phyloP scores from a whole-genome alignment of 1,140 invertebrate genomes.

The Globodera ellingtonae region DNA sequence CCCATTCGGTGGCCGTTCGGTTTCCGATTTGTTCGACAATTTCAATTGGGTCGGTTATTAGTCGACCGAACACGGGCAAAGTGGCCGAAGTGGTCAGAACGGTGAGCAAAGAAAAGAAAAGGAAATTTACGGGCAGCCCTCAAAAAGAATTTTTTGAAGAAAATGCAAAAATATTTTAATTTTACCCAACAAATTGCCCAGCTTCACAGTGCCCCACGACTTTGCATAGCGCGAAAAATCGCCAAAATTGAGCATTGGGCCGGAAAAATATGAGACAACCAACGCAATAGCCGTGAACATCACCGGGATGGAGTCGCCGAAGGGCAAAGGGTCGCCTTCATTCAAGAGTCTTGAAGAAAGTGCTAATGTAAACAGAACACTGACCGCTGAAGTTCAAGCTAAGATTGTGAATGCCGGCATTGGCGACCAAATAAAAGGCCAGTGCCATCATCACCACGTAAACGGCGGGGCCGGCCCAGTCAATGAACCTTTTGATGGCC shows the following conservation, averaged over 20 bases:
- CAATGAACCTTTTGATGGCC: constrained; percentile 1
- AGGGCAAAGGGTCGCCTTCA: constrained; percentile 10
- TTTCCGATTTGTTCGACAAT: neutral
- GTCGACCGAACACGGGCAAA: neutral
- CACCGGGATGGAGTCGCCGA: neutral
- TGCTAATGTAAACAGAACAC: neutral
- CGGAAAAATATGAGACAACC: constrained; percentile 15
- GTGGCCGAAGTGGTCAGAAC: constrained; percentile 1
- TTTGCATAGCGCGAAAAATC: constrained; percentile 26
- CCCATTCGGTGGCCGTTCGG: neutral
- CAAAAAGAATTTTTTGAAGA: neutral
- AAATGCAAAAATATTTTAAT: neutral
- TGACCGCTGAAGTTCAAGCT: neutral
- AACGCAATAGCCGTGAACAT: constrained; percentile 16
- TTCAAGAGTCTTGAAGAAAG: neutral
- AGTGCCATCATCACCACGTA: neutral
- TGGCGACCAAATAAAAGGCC: constrained; percentile 2
- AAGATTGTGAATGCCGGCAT: neutral
- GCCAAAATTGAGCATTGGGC: constrained; percentile 25
- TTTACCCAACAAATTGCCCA: constrained; percentile 15
- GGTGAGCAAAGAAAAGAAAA: constrained; percentile 9
- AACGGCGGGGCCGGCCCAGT: neutral
- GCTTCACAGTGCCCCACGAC: constrained; percentile 8
- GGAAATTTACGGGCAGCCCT: neutral
- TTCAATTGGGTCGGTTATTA: constrained; percentile 3